A percentile compares a stretch with the other conserved stretches of the same genome.
phyloP scores from a whole-genome alignment of 64 coral and sea anemone species.

The Montipora capricornis region DNA sequence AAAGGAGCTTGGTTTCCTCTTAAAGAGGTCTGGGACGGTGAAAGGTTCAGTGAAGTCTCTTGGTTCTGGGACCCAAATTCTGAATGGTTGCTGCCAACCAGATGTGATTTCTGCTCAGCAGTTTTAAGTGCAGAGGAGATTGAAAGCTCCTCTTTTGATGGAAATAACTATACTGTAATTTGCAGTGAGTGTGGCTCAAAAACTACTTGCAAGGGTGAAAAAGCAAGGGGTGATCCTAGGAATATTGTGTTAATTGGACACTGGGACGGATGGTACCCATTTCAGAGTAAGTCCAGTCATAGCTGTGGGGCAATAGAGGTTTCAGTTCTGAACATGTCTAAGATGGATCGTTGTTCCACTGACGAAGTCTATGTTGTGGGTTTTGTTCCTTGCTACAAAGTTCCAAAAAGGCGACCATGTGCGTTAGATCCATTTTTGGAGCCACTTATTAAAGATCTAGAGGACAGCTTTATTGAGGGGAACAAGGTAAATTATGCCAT shows the following conservation, averaged over 20 bases:
- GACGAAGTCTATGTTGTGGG: slow-evolving; percentile 54
- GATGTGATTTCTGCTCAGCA: not conserved
- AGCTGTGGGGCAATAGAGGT: slow-evolving; percentile 57
- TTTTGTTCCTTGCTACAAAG: slow-evolving; percentile 33
- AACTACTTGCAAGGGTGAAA: not conserved
- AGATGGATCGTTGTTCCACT: not conserved
- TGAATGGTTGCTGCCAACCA: not conserved
- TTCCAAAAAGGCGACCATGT: slow-evolving; percentile 16
- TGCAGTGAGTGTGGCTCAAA: slow-evolving; percentile 38
- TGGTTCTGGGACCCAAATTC: slow-evolving; percentile 51
- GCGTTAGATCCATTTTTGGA: slow-evolving; percentile 51
- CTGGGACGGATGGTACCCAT: slow-evolving; percentile 69
- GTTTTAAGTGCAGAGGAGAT: slow-evolving; percentile 4
- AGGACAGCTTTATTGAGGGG: slow-evolving; percentile 47
- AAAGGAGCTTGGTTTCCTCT: not conserved
- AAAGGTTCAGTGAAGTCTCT: not conserved
- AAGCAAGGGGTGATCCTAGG: slow-evolving; percentile 1
- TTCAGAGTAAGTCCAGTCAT: not conserved
- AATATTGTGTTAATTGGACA: slow-evolving; percentile 66
- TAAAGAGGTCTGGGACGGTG: not conserved
- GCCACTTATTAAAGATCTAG: slow-evolving; percentile 31
- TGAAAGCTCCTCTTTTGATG: not conserved
- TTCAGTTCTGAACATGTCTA: slow-evolving; percentile 20
- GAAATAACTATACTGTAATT: not conserved
- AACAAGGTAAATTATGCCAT: slow-evolving; percentile 4